Conservation (phyloP, 1,140 invertebrate species). For the Leptinotarsa undecemlineata region DNA sequence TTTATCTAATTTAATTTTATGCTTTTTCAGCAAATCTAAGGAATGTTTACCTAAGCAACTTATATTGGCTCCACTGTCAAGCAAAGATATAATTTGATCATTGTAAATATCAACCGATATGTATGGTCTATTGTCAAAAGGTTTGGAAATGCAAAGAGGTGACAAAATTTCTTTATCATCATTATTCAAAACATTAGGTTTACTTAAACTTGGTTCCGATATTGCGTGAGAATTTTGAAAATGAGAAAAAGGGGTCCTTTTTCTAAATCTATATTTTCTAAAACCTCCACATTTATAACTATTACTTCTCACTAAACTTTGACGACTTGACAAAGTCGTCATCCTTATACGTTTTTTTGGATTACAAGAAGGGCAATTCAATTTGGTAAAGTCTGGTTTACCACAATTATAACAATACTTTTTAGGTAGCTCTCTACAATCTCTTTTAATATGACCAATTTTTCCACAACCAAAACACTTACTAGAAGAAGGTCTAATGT, state of each 20-base stretch:
- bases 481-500: background rate
- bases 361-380: background rate
- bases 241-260: too few relatives aligned
- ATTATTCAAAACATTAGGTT: too few relatives aligned
- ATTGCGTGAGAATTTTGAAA: too few relatives aligned
- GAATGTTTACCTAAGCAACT: background rate
- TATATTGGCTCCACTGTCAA: background rate
- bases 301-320: too few relatives aligned
- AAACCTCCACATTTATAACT: too few relatives aligned
- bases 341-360: background rate
- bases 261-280: too few relatives aligned
- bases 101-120: background rate
- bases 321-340: too few relatives aligned
- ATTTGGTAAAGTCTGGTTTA: background rate
- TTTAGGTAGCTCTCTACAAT: background rate
- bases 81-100: background rate
- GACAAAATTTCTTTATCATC: too few relatives aligned
- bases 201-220: too few relatives aligned
- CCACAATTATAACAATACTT: background rate
- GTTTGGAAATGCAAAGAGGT: conserved; percentile 1
- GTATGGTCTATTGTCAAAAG: background rate
- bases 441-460: background rate
- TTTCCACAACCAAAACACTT: background rate
- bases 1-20: conserved; percentile 9
- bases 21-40: background rate